These are phyloP conservation scores for Psilopogon haemacephalus DNA, from an alignment of 2,113 vertebrate genomes.

Conservation along the genomic window DNA sequence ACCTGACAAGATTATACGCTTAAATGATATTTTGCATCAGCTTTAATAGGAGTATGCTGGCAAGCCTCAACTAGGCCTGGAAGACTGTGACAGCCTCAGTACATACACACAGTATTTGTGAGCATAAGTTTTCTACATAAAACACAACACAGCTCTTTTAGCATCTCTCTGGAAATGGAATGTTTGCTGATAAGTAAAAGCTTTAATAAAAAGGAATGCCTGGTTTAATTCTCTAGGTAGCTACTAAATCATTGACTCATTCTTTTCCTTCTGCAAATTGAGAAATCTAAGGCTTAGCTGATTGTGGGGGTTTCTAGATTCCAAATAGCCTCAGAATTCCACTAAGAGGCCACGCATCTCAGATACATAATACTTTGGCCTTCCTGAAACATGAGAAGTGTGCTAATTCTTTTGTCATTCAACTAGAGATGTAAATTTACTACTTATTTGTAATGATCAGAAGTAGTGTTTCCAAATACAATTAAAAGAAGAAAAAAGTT, in stretches of 20 bases:
- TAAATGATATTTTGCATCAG: not conserved
- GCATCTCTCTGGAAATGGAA: not conserved
- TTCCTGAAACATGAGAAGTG: not conserved
- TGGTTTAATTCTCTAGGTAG: not conserved
- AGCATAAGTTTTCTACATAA: not conserved
- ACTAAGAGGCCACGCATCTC: not conserved
- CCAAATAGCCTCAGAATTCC: not conserved
- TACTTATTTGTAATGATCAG: not conserved
- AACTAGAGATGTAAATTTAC: not conserved
- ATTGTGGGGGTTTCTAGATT: not conserved
- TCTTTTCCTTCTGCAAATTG: not conserved
- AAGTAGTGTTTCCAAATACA: not conserved
- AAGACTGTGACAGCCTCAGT: not conserved
- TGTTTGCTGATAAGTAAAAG: not conserved
- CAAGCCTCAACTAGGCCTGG: not conserved
- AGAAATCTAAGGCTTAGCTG: not conserved
- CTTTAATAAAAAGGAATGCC: not conserved
- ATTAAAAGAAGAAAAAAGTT: constrained; percentile 4
- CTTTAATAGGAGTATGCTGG: not conserved
- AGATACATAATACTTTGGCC: not conserved
- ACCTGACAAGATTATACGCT: not conserved
- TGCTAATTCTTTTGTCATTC: not conserved
- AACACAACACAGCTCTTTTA: not conserved
- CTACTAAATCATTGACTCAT: not conserved
- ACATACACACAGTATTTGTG: not conserved